These are phyloP conservation scores for Folsomia manolachei DNA, from an alignment of 2,888 invertebrate species.

Conservation along the genomic window DNA sequence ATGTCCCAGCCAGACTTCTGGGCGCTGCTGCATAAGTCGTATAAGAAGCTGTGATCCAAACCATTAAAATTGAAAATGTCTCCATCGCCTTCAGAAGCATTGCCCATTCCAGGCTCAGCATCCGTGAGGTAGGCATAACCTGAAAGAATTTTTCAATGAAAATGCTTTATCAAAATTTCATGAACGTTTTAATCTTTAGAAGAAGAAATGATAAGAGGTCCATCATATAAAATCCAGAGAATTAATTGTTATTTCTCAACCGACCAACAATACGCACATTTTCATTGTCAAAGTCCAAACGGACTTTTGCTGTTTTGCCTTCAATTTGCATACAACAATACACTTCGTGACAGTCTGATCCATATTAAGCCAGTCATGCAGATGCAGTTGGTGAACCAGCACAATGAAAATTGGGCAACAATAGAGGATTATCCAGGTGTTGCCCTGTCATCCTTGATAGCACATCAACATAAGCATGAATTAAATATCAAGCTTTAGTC, in stretches of 20 bases:
- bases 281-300: not conserved
- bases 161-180: not conserved
- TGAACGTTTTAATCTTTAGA: not conserved
- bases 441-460: conserved; percentile 13
- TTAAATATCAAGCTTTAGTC: not conserved
- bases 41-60: conserved; percentile 45
- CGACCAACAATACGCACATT: not conserved
- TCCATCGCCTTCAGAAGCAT: conserved; percentile 46
- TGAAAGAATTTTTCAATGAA: conserved; percentile 27
- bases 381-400: too few species aligned
- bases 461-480: conserved; percentile 3
- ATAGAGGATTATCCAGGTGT: conserved; percentile 8
- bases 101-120: conserved; percentile 42
- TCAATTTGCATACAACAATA: not conserved
- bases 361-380: not conserved
- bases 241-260: too few species aligned
- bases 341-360: not conserved
- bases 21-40: conserved; percentile 48
- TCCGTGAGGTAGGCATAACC: conserved; percentile 47
- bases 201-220: too few species aligned
- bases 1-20: conserved; percentile 46
- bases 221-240: not conserved
- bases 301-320: not conserved
- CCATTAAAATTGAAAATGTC: conserved; percentile 48
- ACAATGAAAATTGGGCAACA: not conserved